Percentiles rank a stretch among this genome's conserved stretches.
These are phyloP conservation scores for Tautogolabrus adspersus DNA, from an alignment of 2,113 vertebrate species.

Conservation along the genomic window DNA sequence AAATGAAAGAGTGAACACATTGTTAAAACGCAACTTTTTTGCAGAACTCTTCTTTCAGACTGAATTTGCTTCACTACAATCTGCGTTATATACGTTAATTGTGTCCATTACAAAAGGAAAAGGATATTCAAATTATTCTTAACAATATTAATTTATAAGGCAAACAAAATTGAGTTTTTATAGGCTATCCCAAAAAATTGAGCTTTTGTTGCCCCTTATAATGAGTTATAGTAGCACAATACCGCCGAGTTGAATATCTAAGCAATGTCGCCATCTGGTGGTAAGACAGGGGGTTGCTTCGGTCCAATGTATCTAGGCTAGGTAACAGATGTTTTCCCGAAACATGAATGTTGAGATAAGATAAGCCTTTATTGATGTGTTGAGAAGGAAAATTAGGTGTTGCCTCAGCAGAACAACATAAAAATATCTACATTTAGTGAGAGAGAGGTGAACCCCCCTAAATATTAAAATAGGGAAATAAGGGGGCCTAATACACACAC, in stretches of 20 bases:
- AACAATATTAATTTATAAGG: neutral
- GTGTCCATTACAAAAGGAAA: neutral
- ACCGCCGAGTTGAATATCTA: neutral
- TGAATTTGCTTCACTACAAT: neutral
- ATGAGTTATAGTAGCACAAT: neutral
- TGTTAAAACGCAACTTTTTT: neutral
- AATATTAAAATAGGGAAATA: no score
- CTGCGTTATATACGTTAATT: neutral
- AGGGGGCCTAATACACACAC: no score
- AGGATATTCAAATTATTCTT: neutral
- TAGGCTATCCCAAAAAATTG: neutral
- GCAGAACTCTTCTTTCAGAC: neutral
- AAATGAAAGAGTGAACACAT: neutral
- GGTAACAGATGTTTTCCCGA: neutral
- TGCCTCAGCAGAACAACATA: neutral
- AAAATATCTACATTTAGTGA: neutral
- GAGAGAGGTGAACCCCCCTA: neutral
- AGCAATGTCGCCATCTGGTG: constrained; percentile 50
- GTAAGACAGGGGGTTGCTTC: neutral
- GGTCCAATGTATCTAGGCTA: neutral
- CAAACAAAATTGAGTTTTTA: no score
- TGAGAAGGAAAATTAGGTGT: no score
- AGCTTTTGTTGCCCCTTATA: neutral
- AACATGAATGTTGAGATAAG: neutral
- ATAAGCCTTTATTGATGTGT: neutral